Evolutionary conservation across 2,113 vertebrate species (phyloP), one percentile per base, ranked within the genome.

Genomic region (Tenebrosternarchus preto): DNA sequence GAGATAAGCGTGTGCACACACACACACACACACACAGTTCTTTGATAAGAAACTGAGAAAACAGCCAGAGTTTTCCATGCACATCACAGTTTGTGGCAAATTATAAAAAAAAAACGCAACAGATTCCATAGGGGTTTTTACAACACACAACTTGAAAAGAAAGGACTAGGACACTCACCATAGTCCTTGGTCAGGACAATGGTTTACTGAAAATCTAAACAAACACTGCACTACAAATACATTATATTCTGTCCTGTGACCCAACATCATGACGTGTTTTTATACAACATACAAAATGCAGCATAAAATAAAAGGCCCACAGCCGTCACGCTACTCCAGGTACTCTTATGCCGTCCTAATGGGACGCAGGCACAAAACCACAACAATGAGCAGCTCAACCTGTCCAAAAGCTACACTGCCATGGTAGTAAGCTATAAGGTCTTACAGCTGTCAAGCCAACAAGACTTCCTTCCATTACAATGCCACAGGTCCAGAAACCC

Each of bases 1-100:
- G 33, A 39, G 31, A 24, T 33, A 17, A 74, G 17, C 20, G n/a
- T n/a, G n/a, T n/a, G n/a, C n/a, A n/a, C n/a, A n/a, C n/a, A n/a
- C n/a, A n/a, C n/a, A n/a, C n/a, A n/a, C n/a, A 36, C 9, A 39
- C 20, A 9, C 64, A 36, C 29, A 36, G 63, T 67, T 67, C 63
- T 67, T 12, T 36, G 64, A 68, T 19, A 24, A 68, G 31, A 68
- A 39, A 36, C 33, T 8, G 61, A 68, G 31, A 68, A 39, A 36
- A 22, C 4, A 46, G 7, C 7, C 1, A 67, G 46, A 19, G 15
- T 4, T 61, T 61, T 61, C 19, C n/a, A 9, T 39, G 63, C 19
- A 64, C 60, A 15, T 70, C 19, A 78, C 68, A 31, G 67, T 53
- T 24, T 61, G 77, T 71, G 55, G 16, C 17, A 6, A 59, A 70